These are phyloP conservation scores for Stenopsyche tienmushanensis DNA, from an alignment of 1,140 invertebrate genomes.

Conservation along the genomic window DNA sequence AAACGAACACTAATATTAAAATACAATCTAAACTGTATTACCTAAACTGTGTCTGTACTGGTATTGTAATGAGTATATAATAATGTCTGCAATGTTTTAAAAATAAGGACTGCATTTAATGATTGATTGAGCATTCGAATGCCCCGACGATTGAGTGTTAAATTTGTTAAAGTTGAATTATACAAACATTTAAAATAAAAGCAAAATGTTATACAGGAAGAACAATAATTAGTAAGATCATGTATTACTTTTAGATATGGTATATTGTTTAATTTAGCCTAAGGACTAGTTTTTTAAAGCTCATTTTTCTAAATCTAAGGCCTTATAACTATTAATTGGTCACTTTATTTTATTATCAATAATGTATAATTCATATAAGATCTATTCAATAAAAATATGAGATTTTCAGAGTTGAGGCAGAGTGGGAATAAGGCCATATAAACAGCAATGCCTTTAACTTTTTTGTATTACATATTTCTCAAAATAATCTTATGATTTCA, in stretches of 20 bases:
- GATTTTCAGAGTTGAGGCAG: background rate
- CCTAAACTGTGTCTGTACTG: too few species aligned
- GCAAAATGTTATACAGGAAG: too few species aligned
- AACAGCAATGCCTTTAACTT: background rate
- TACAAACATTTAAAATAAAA: too few species aligned
- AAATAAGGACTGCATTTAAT: too few species aligned
- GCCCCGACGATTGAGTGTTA: too few species aligned
- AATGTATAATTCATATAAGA: background rate
- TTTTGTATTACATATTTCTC: background rate
- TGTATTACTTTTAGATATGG: too few species aligned
- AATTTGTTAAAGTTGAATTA: too few species aligned
- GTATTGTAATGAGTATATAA: too few species aligned
- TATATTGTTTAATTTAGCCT: conserved; percentile 24
- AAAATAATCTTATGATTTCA: background rate
- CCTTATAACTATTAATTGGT: conserved; percentile 25
- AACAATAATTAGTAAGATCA: too few species aligned
- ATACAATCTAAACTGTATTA: background rate
- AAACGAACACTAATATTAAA: background rate
- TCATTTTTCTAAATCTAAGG: conserved; percentile 20
- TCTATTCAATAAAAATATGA: background rate
- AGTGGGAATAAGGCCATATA: background rate
- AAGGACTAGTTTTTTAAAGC: conserved; percentile 25
- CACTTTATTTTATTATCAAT: conserved; percentile 14
- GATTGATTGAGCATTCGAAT: too few species aligned
- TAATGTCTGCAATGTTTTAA: too few species aligned